Evolutionary conservation across 1,140 invertebrate genomes (phyloP).

Genomic region (Magallana gigas): DNA sequence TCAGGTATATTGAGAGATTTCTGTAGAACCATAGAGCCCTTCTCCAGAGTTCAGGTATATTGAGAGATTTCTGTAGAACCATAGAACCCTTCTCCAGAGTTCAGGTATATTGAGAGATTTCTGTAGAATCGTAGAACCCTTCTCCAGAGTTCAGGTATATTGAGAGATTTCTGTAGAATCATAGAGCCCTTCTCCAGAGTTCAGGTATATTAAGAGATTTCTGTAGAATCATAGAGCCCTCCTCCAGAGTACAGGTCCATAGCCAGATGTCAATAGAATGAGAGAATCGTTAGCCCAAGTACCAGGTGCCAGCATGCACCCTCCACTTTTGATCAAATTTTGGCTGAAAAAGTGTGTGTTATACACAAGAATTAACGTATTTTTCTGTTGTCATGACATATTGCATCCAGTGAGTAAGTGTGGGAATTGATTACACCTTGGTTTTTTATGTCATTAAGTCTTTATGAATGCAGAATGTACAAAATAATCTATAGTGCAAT

Average conservation of each 20-base stretch:
- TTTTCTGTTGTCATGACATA: constrained; percentile 96
- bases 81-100: constrained; percentile 99
- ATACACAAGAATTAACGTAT: constrained; percentile 80
- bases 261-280: constrained; percentile 88
- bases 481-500: no score
- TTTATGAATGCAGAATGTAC: no score
- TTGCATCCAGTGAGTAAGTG: background rate
- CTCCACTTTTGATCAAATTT: no score
- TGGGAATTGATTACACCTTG: no score
- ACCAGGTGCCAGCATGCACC: no score
- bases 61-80: constrained; percentile 88
- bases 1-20: constrained; percentile 86
- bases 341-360: no score
- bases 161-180: constrained; percentile 88
- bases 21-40: constrained; percentile 98
- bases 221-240: constrained; percentile 98
- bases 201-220: constrained; percentile 86
- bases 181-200: constrained; percentile 99
- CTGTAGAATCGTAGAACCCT: constrained; percentile 98
- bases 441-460: no score
- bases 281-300: constrained; percentile 96
- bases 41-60: constrained; percentile 94
- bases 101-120: constrained; percentile 86
- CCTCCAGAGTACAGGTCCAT: constrained; percentile 95
- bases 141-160: constrained; percentile 95